Base-by-base conservation (phyloP, 2,888 invertebrate genomes). In the Allophyes oxyacanthae region DNA sequence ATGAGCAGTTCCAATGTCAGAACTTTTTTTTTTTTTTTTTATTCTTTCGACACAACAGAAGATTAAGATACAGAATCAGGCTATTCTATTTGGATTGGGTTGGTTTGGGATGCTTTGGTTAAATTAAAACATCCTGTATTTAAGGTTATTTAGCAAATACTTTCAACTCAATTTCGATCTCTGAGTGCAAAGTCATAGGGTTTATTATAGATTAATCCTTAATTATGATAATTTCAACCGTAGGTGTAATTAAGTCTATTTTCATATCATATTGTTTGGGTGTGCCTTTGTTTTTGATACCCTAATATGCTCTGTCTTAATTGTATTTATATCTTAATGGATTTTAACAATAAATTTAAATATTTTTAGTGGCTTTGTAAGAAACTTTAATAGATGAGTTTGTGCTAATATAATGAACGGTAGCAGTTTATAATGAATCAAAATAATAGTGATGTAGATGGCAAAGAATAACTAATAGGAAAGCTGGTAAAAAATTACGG, bases 241-340 rank as follows among this genome's bases (percentile, higher is more conserved):
- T 56, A 59, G 46, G 49, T 42, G 48, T 69, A 60, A 54, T 73
- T 49, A 55, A 69, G 49, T 20, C 36, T 54, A 67, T 72, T 69
- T 62, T 67, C 15, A 57, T 48, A 52, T 54, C 40, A 67, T 61
- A 69, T 61, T 72, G 54, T 61, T 62, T 40, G 37, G 46, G 30
- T 40, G 56, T 49, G 54, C 48, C 32, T 37, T 49, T 36, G 32
- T 52, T 46, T 53, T 55, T 48, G 30, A 55, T 46, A 46, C 36
- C 26, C 33, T 42, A 56, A 44, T 15, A 28, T 45, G 48, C 2
- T 20, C 14, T 45, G 48, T 36, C 41, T 53, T 53, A 50, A 50
- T 66, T 57, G 40, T 66, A 52, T 51, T 71, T 64, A 57, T 64
- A 57, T 71, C 58, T 46, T 71, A 70, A 65, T 65, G 65, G 65